A percentile compares a stretch with the other conserved stretches of the same genome.
phyloP scores from a whole-genome alignment of 2,113 vertebrate genomes.

The Pyrgilauda ruficollis region DNA sequence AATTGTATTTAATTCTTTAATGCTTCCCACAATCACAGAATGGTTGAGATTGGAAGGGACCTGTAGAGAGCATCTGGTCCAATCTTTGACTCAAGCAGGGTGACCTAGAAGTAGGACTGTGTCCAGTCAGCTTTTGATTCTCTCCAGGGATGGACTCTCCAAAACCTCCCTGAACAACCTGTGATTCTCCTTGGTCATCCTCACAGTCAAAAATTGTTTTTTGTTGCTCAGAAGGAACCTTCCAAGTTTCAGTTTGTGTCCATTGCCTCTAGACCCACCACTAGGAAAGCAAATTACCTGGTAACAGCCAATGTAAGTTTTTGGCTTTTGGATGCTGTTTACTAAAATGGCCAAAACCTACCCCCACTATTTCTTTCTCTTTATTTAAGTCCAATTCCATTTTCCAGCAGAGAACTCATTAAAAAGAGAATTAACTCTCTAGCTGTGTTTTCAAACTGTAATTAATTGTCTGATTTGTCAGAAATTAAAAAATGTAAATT shows the following conservation, averaged over 20 bases:
- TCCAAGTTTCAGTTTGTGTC: not conserved
- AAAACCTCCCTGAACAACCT: not conserved
- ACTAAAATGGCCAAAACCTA: not conserved
- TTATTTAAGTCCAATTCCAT: not conserved
- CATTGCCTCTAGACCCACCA: not conserved
- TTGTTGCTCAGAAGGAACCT: not conserved
- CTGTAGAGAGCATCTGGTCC: not conserved
- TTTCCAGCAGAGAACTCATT: not conserved
- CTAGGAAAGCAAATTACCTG: not conserved
- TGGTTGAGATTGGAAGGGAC: not conserved
- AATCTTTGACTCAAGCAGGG: not conserved
- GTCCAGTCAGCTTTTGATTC: not conserved
- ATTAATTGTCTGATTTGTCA: not conserved
- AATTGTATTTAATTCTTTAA: not conserved
- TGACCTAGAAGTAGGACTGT: not conserved
- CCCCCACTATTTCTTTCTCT: fast-evolving
- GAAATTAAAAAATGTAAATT: not conserved
- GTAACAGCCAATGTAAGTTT: fast-evolving
- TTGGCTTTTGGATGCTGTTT: not conserved
- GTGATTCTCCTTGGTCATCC: not conserved
- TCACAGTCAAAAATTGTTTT: not conserved
- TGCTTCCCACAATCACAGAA: not conserved
- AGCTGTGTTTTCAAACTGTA: not conserved
- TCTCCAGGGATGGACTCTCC: not conserved
- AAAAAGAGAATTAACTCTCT: not conserved